phyloP scores from a whole-genome alignment of 2,797 vertebrate species.

The Pseudochirops corinnae region DNA sequence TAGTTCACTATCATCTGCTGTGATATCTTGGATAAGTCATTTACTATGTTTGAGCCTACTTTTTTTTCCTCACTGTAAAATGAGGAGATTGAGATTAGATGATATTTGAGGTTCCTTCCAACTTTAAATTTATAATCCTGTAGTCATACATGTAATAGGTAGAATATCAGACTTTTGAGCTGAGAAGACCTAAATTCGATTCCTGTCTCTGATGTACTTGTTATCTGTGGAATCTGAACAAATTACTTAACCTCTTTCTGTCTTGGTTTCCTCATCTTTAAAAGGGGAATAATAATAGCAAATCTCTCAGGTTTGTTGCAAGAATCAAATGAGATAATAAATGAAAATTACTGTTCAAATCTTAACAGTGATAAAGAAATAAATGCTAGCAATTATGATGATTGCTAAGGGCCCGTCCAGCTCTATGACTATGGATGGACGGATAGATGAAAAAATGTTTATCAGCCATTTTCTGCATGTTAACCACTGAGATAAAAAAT shows the following conservation, averaged over 20 bases:
- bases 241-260: neutral
- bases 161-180: neutral
- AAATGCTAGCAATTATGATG: neutral
- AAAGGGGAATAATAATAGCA: neutral
- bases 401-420: neutral
- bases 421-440: neutral
- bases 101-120: neutral
- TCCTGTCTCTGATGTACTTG: neutral
- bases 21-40: neutral
- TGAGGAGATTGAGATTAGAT: neutral
- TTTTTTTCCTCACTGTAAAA: neutral
- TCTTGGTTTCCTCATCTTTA: neutral
- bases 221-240: neutral
- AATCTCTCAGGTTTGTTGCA: neutral
- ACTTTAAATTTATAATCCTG: neutral
- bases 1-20: neutral
- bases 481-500: neutral
- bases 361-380: neutral
- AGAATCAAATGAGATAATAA: neutral
- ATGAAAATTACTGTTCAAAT: neutral
- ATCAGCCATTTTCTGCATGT: neutral
- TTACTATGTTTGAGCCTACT: neutral
- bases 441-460: neutral
- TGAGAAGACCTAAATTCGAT: neutral
- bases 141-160: neutral